Base-by-base conservation (phyloP, 2,113 vertebrate genomes). In the Nycticorax nycticorax region DNA sequence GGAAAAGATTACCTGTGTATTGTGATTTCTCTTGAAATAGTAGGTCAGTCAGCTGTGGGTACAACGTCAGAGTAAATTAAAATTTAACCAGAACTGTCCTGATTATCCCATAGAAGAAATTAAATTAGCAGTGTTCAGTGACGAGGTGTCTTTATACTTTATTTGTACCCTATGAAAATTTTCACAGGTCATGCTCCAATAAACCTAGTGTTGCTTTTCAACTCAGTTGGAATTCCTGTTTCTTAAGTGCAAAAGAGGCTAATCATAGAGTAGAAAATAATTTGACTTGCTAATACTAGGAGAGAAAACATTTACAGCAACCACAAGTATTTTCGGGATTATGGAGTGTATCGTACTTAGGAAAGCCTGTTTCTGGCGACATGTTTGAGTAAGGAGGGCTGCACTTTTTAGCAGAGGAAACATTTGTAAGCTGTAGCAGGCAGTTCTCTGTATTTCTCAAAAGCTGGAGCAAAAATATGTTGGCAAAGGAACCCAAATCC, bases 251-350 rank as follows among this genome's bases (percentile, higher is more conserved):
- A 89, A 69, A 94, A 96, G 94, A 96, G 94, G 95, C 97, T 97
- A 97, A 98, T 97, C 96, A 97, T 72, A 90, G 85, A 96, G 96
- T 53, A 93, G 96, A 86, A 96, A 96, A 97, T 96, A 92, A 97
- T 98, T 97, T 97, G 97, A 97, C 95, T 97, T 96, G 97, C 97
- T 98, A 98, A 98, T 97, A 91, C 92, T 12, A 41, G 66, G 74
- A n/a, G 93, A 94, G 95, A 93, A 96, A 97, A 97, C 97, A 97
- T 96, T 97, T 95, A 91, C 88, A 89, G 94, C 90, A 79, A 67
- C 97, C 97, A 96, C 97, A 97, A 96, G 96, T 97, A 98, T 97
- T 96, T 96, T 76, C 60, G 63, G 97, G 97, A 41, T 97, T 82
- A 85, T 47, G 96, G 95, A 64, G 93, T 12, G n/a, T 39, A 41